Conservation (phyloP, 2,113 vertebrate species). For the Vidua chalybeata region DNA sequence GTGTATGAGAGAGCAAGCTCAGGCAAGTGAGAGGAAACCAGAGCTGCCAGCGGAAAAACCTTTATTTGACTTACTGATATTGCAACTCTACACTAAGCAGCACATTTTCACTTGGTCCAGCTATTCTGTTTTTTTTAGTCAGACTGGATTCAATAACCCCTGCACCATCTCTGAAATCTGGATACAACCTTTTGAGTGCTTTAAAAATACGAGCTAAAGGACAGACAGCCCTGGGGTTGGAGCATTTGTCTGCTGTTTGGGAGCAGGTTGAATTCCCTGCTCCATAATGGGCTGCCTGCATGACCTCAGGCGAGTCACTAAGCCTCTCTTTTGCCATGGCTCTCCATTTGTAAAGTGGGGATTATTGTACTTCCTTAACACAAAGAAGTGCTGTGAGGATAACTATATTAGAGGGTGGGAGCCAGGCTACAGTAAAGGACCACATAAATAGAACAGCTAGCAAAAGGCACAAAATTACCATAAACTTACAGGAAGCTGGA, state of each 20-base stretch:
- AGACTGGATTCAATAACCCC: conserved; percentile 50
- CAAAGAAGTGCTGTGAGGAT: conserved; percentile 5
- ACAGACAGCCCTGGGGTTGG: not conserved
- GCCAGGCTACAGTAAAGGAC: not conserved
- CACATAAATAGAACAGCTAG: not conserved
- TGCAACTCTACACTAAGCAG: conserved; percentile 36
- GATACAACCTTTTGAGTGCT: conserved; percentile 9
- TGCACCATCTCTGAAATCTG: conserved; percentile 41
- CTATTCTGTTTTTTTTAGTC: conserved; percentile 55
- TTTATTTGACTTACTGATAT: conserved; percentile 50
- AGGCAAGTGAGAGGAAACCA: not conserved
- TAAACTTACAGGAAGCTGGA: not conserved
- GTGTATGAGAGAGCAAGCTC: not conserved
- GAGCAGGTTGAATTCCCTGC: not conserved
- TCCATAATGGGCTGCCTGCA: not conserved
- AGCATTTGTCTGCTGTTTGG: not conserved
- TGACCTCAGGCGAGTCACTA: conserved; percentile 17
- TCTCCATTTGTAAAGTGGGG: not conserved
- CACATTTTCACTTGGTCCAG: conserved; percentile 32
- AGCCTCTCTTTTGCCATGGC: not conserved
- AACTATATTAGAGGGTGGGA: not conserved
- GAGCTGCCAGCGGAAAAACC: conserved; percentile 25
- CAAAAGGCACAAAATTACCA: not conserved
- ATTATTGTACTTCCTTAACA: conserved; percentile 16
- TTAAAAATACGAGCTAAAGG: not conserved